Conservation (phyloP, 1,140 invertebrate genomes). For the Solen grandis region DNA sequence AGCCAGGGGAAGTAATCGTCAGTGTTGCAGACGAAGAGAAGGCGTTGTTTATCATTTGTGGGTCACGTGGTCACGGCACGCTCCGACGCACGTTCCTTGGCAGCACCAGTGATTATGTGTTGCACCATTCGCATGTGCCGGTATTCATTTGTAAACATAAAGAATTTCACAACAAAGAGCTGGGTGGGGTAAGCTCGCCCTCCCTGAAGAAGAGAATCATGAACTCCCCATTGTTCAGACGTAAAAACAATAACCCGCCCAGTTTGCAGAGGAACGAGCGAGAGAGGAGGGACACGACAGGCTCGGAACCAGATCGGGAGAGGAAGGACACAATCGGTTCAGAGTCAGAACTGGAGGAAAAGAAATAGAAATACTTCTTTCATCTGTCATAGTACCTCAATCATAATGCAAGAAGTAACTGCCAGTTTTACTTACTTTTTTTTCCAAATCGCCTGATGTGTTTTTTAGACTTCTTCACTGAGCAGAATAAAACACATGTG, state of each 20-base stretch:
- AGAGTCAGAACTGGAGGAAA: not conserved
- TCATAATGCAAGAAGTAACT: not conserved
- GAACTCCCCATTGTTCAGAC: slow-evolving; percentile 47
- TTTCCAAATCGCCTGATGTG: too few species aligned
- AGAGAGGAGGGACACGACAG: slow-evolving; percentile 30
- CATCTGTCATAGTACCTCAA: not conserved
- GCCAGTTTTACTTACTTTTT: too few species aligned
- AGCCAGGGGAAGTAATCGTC: slow-evolving; percentile 63
- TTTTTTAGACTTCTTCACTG: too few species aligned
- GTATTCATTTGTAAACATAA: slow-evolving; percentile 59
- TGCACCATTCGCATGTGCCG: slow-evolving; percentile 66
- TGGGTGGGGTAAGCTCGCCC: slow-evolving; percentile 1
- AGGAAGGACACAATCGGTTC: not conserved
- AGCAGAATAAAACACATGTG: too few species aligned
- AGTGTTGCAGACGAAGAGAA: slow-evolving; percentile 63
- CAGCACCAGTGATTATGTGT: slow-evolving; percentile 70
- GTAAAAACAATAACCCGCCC: slow-evolving; percentile 40
- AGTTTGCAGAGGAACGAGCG: slow-evolving; percentile 24
- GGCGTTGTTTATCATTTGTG: slow-evolving; percentile 63
- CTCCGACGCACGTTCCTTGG: slow-evolving; percentile 67
- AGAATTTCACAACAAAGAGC: slow-evolving; percentile 22
- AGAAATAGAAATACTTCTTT: not conserved
- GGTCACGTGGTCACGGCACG: slow-evolving; percentile 65
- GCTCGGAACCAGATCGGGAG: not conserved
- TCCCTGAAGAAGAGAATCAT: slow-evolving; percentile 41